A percentile compares a stretch with the other conserved stretches of the same genome.
Evolutionary conservation across 2,113 vertebrate species (phyloP).

Genomic region (Sakesphorus luctuosus): DNA sequence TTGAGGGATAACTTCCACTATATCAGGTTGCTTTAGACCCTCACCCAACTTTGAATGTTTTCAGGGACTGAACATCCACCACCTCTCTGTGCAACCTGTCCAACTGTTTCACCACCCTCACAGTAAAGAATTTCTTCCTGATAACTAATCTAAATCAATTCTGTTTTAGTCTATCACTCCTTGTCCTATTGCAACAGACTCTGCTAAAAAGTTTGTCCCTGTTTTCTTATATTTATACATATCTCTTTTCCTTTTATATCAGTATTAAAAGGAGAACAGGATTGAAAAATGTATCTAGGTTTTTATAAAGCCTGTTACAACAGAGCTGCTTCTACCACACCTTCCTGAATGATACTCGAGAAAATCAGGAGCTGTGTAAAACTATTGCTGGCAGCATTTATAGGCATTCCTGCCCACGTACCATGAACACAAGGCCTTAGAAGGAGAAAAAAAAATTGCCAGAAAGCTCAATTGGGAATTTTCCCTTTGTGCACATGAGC

Average conservation of each 20-base stretch:
- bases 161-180: background rate
- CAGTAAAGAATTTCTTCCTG: background rate
- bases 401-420: background rate
- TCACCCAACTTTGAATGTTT: background rate
- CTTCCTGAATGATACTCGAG: background rate
- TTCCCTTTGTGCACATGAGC: accelerated
- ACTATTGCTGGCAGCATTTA: background rate
- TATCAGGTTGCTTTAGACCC: background rate
- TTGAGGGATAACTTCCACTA: background rate
- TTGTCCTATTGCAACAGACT: background rate
- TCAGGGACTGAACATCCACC: background rate
- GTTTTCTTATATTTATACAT: background rate
- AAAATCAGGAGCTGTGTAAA: background rate
- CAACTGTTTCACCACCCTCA: background rate
- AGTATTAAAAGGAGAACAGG: background rate
- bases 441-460: background rate
- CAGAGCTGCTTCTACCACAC: background rate
- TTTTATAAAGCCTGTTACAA: background rate
- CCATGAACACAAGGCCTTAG: background rate
- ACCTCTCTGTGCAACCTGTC: background rate
- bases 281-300: background rate
- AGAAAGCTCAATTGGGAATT: background rate
- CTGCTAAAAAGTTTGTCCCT: background rate
- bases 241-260: background rate
- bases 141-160: background rate